phyloP scores from a whole-genome alignment of 2,113 vertebrate species.

The Callopanchax toddi region DNA sequence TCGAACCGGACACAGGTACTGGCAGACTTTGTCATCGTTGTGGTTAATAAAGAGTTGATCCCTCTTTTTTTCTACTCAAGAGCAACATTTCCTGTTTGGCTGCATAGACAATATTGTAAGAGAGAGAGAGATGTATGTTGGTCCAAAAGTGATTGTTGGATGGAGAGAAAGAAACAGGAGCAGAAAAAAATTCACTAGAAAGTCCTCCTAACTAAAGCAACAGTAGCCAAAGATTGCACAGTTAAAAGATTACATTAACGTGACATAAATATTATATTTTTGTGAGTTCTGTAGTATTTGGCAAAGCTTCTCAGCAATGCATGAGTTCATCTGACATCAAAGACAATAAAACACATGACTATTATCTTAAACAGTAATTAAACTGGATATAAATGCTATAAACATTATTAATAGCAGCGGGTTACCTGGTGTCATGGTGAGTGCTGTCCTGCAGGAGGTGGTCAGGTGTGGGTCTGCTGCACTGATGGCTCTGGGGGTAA shows the following conservation, averaged over 20 bases:
- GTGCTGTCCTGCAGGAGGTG: conserved; percentile 76
- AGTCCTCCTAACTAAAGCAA: conserved; percentile 22
- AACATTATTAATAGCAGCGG: too few relatives aligned
- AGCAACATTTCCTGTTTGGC: conserved; percentile 68
- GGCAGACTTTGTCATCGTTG: conserved; percentile 57
- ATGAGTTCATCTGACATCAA: neutral
- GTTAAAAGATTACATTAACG: conserved; percentile 40
- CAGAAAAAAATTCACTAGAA: conserved; percentile 4
- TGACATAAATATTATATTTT: conserved; percentile 49
- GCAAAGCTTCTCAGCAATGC: conserved; percentile 27
- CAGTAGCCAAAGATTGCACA: conserved; percentile 35
- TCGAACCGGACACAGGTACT: conserved; percentile 42
- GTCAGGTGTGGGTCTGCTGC: conserved; percentile 77
- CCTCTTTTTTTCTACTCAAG: conserved; percentile 32
- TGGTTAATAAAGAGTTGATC: conserved; percentile 57
- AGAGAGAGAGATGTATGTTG: conserved; percentile 36
- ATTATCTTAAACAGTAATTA: conserved; percentile 31
- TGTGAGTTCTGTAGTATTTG: conserved; percentile 27
- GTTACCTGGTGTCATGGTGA: conserved; percentile 83
- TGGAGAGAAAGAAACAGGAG: neutral
- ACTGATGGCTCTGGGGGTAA: conserved; percentile 77
- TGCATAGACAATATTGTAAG: conserved; percentile 51
- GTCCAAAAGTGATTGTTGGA: conserved; percentile 6
- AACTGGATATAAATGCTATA: too few relatives aligned
- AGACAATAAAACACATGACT: conserved; percentile 46